A percentile compares a stretch with the other conserved stretches of the same genome.
phyloP scores from a whole-genome alignment of 2,888 invertebrate genomes.

The Athripsodes cinereus region DNA sequence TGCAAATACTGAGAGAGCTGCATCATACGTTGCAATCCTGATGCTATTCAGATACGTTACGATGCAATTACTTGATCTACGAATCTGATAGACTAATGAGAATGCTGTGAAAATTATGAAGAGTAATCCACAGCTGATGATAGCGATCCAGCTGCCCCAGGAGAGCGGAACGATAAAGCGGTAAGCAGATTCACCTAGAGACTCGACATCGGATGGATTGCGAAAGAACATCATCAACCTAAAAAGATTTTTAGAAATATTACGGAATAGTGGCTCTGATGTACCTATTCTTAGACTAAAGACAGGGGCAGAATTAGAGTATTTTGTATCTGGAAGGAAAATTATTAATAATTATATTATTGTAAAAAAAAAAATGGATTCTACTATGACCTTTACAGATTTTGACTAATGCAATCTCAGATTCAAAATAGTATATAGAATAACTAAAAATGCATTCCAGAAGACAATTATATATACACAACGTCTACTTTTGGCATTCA shows the following conservation, averaged over 20 bases:
- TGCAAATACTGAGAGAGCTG: conserved; percentile 10
- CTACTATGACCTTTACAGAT: too few species aligned
- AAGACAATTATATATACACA: too few species aligned
- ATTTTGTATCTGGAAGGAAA: too few species aligned
- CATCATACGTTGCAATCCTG: background rate
- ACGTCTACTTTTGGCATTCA: too few species aligned
- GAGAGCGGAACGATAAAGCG: conserved; percentile 14
- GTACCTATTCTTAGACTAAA: too few species aligned
- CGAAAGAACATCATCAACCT: conserved; percentile 10
- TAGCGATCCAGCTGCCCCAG: conserved; percentile 8
- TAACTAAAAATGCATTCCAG: too few species aligned
- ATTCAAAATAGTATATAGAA: too few species aligned
- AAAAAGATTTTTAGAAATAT: background rate
- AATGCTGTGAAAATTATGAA: background rate
- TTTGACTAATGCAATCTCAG: too few species aligned
- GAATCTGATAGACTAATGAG: conserved; percentile 2
- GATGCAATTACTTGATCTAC: background rate
- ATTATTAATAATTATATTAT: too few species aligned
- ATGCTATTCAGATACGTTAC: background rate
- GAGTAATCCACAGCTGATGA: background rate
- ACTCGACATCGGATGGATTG: conserved; percentile 7
- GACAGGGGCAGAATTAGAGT: too few species aligned
- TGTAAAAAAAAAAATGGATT: too few species aligned
- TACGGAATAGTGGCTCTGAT: too few species aligned
- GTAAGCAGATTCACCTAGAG: background rate